Conservation (phyloP, 2,797 vertebrate genomes). For the Borostomias antarcticus region DNA sequence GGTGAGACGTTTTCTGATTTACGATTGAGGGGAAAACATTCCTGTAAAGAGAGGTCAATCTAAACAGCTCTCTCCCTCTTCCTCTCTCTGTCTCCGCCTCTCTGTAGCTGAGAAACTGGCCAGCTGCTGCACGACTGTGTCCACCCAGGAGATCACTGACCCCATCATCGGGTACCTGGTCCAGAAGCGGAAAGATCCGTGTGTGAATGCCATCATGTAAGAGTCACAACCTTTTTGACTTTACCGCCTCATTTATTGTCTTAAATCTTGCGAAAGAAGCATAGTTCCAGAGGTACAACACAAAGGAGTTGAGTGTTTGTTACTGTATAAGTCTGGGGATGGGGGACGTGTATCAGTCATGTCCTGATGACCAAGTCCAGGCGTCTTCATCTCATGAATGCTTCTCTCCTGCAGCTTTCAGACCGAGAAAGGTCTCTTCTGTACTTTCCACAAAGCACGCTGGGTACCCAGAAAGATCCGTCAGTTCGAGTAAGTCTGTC, state of each 20-base stretch:
- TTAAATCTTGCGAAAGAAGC: too few relatives aligned
- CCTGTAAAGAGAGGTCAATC: too few relatives aligned
- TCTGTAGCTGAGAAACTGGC: constrained; percentile 44
- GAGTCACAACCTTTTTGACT: constrained; percentile 18
- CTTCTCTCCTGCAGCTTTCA: constrained; percentile 51
- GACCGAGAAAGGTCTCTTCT: constrained; percentile 39
- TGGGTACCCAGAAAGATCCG: constrained; percentile 15
- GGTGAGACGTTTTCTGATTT: constrained; percentile 11
- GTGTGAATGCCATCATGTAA: constrained; percentile 69
- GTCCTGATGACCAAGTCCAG: not conserved
- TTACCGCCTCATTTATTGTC: too few relatives aligned
- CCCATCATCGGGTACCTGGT: constrained; percentile 26
- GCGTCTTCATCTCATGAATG: not conserved
- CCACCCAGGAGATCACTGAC: not conserved
- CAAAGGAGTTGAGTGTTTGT: too few relatives aligned
- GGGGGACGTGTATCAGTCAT: not conserved
- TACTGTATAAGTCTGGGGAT: too few relatives aligned
- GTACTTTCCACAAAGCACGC: rapidly evolving
- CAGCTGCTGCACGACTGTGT: constrained; percentile 55
- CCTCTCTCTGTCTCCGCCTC: not conserved
- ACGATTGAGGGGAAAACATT: not conserved
- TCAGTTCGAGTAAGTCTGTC: constrained; percentile 17
- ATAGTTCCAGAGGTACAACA: too few relatives aligned
- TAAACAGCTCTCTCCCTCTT: too few relatives aligned
- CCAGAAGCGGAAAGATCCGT: constrained; percentile 24